These are phyloP conservation scores for Lasioglossum calceatum DNA, from an alignment of 2,888 invertebrate species.

Conservation along the genomic window DNA sequence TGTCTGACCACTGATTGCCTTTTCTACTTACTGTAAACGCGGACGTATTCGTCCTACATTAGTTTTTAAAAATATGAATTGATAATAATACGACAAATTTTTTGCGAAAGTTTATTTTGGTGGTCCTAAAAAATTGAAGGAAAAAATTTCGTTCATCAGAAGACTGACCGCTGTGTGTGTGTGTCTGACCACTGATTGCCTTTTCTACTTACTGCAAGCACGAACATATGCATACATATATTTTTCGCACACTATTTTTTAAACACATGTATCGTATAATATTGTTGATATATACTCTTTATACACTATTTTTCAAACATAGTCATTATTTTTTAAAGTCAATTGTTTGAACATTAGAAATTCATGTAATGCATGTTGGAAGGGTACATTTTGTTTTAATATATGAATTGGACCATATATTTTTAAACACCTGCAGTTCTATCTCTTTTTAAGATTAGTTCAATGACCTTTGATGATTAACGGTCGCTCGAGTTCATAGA, in stretches of 20 bases:
- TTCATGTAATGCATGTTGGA: too few species aligned
- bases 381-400: too few species aligned
- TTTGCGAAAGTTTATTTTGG: neutral
- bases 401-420: too few species aligned
- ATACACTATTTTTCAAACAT: too few species aligned
- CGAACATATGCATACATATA: neutral
- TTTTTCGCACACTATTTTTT: neutral
- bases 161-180: neutral
- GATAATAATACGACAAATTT: neutral
- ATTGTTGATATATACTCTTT: neutral
- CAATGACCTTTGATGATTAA: too few species aligned
- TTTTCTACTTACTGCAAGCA: constrained; percentile 2
- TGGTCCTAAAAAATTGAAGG: neutral
- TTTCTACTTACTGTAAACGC: neutral
- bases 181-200: neutral
- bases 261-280: neutral
- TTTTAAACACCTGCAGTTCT: too few species aligned
- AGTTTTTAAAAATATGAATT: neutral
- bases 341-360: too few species aligned
- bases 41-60: neutral
- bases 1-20: neutral
- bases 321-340: too few species aligned
- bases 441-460: too few species aligned
- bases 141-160: neutral
- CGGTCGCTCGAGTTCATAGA: too few species aligned